Evolutionary conservation across 2,113 vertebrate genomes (phyloP).

Genomic region (Grantiella picta): DNA sequence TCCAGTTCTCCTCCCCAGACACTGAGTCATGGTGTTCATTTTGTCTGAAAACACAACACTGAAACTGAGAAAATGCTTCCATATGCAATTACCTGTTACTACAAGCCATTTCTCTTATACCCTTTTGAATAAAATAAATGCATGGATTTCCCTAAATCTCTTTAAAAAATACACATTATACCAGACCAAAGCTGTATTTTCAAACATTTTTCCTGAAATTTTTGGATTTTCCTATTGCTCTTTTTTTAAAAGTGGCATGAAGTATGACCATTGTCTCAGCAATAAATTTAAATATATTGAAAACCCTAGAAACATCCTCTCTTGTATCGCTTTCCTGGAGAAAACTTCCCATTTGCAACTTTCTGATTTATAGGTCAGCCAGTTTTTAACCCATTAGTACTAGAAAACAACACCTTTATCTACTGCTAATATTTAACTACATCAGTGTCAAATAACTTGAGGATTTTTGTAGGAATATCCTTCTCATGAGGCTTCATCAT

Average conservation of each 20-base stretch:
- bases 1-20: background rate
- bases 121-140: background rate
- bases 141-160: background rate
- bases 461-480: background rate
- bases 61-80: background rate
- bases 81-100: background rate
- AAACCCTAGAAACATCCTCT: background rate
- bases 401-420: background rate
- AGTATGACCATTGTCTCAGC: background rate
- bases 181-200: background rate
- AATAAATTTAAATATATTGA: background rate
- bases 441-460: background rate
- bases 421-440: background rate
- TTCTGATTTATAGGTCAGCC: background rate
- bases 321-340: background rate
- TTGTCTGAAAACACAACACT: background rate
- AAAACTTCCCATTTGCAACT: background rate
- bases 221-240: background rate
- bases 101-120: background rate
- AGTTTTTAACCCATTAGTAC: background rate
- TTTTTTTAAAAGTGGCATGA: background rate
- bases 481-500: background rate
- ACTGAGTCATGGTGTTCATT: rapidly evolving
- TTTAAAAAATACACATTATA: background rate
- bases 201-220: background rate